A percentile compares a stretch with the other conserved stretches of the same genome.
Evolutionary conservation across 2,888 invertebrate species (phyloP).

Genomic region (Drosophila dives): DNA sequence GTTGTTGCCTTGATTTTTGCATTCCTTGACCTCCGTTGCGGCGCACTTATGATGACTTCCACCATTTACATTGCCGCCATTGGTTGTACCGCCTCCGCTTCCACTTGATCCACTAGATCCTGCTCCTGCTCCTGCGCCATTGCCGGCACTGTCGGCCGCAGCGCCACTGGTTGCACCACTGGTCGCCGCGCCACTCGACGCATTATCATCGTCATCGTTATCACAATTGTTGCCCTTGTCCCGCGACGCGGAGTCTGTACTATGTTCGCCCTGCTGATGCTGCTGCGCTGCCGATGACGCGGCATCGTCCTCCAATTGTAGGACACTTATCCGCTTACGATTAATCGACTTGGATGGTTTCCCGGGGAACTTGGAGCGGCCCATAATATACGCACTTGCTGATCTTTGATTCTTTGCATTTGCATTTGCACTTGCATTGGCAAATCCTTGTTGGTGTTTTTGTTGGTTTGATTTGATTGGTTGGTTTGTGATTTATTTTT

Average conservation of each 20-base stretch:
- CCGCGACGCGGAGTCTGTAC: slow-evolving; percentile 56
- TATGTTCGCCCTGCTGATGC: slow-evolving; percentile 54
- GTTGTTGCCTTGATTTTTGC: slow-evolving; percentile 51
- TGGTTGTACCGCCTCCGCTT: slow-evolving; percentile 44
- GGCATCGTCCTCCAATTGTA: slow-evolving; percentile 83
- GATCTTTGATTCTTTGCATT: slow-evolving; percentile 57
- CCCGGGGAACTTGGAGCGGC: slow-evolving; percentile 89
- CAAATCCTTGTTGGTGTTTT: slow-evolving; percentile 24
- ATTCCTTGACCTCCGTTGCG: slow-evolving; percentile 40
- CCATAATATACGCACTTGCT: slow-evolving; percentile 78
- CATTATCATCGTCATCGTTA: slow-evolving; percentile 77
- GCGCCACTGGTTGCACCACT: slow-evolving; percentile 27
- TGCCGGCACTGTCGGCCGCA: slow-evolving; percentile 26
- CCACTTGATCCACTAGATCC: slow-evolving; percentile 1
- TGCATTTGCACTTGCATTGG: slow-evolving; percentile 66
- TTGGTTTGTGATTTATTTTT: slow-evolving; percentile 1
- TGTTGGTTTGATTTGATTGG: neutral
- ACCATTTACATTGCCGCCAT: slow-evolving; percentile 54
- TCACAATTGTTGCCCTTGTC: slow-evolving; percentile 78
- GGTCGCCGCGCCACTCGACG: slow-evolving; percentile 59
- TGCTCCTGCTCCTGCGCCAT: slow-evolving; percentile 18
- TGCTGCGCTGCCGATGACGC: slow-evolving; percentile 46
- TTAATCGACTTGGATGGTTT: slow-evolving; percentile 94
- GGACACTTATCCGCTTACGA: slow-evolving; percentile 93
- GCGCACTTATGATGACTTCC: slow-evolving; percentile 56